Evolutionary conservation across 1,140 invertebrate genomes (phyloP).

Genomic region (Dufourea novaeangliae): DNA sequence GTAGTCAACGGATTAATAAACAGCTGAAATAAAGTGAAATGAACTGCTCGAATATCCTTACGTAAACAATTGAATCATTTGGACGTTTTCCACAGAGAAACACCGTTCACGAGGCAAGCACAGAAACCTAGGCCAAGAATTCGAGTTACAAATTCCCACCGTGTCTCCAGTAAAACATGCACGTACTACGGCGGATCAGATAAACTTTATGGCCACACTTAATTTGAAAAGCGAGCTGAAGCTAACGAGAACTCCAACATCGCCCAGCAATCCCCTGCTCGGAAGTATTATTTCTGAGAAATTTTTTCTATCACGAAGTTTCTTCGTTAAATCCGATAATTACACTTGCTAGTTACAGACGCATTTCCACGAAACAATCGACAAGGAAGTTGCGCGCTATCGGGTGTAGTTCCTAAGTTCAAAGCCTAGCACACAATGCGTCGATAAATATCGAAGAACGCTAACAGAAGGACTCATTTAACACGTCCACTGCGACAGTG

Average conservation of each 20-base stretch:
- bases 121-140: not conserved
- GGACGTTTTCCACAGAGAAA: not conserved
- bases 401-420: not conserved
- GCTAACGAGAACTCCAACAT: not conserved
- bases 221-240: slow-evolving; percentile 6
- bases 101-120: not conserved
- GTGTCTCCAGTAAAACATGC: not conserved
- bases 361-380: not conserved
- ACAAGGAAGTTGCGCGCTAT: not conserved
- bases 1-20: no score
- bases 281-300: not conserved
- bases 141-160: not conserved
- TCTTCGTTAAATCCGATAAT: not conserved
- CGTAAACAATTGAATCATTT: no score
- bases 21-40: no score
- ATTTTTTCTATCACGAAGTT: not conserved
- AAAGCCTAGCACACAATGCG: slow-evolving; percentile 17
- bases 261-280: not conserved
- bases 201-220: slow-evolving; percentile 1
- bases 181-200: not conserved
- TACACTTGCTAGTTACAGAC: not conserved
- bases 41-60: no score
- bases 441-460: slow-evolving; percentile 4
- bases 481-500: not conserved
- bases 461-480: no score